phyloP scores from a whole-genome alignment of 1,140 invertebrate genomes.

The Drosophila auraria region DNA sequence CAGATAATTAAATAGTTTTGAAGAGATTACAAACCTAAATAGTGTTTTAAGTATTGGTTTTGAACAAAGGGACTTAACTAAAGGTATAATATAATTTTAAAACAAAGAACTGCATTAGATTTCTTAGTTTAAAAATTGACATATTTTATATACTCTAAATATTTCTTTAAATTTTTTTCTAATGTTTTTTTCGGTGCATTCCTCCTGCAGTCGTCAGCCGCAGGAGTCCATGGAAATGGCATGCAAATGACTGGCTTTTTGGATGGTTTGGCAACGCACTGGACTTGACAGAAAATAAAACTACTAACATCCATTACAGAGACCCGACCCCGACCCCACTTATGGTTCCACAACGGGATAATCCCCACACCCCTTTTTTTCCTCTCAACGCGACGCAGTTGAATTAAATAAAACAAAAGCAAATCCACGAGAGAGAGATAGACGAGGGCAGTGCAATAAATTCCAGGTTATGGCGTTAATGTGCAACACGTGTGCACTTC shows the following conservation, averaged over 20 bases:
- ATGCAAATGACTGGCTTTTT: constrained; percentile 4
- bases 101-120: background rate
- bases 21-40: background rate
- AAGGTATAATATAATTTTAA: background rate
- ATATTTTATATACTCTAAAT: too few relatives aligned
- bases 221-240: constrained; percentile 5
- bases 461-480: constrained; percentile 50
- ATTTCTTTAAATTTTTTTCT: background rate
- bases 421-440: constrained; percentile 7
- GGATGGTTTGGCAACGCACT: constrained; percentile 4
- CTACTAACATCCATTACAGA: constrained; percentile 2
- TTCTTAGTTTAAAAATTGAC: too few relatives aligned
- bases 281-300: constrained; percentile 15
- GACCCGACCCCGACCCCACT: constrained; percentile 1
- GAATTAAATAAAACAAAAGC: constrained; percentile 10
- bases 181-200: background rate
- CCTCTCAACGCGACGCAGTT: background rate
- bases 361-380: background rate
- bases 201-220: background rate
- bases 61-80: background rate
- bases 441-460: constrained; percentile 34
- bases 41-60: too few relatives aligned
- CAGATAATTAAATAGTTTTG: background rate
- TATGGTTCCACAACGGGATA: background rate
- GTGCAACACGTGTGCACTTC: constrained; percentile 67